A percentile compares a stretch with the other conserved stretches of the same genome.
Conservation (phyloP, 2,113 vertebrate species). For the Mobula hypostoma region DNA sequence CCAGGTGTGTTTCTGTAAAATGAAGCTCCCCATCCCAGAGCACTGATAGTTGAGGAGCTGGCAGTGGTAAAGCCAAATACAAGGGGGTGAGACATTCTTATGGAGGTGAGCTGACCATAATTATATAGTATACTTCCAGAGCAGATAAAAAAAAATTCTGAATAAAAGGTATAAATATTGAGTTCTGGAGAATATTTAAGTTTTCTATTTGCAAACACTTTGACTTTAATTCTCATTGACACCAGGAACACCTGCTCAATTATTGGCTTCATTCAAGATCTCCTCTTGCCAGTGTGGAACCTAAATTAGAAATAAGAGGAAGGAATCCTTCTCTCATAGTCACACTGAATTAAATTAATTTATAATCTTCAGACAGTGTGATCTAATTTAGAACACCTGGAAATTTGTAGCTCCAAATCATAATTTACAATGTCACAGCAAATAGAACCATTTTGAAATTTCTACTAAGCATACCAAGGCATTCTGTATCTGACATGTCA, state of each 20-base stretch:
- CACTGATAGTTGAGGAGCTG: too few relatives aligned
- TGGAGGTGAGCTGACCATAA: not conserved
- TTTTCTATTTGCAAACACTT: slow-evolving; percentile 12
- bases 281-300: not conserved
- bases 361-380: not conserved
- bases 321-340: not conserved
- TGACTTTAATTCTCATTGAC: not conserved
- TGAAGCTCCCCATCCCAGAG: too few relatives aligned
- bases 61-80: too few relatives aligned
- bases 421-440: not conserved
- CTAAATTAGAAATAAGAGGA: not conserved
- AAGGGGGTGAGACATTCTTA: too few relatives aligned
- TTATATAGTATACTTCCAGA: not conserved
- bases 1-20: too few relatives aligned
- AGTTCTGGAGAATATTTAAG: not conserved
- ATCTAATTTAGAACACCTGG: not conserved
- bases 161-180: not conserved
- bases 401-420: not conserved
- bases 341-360: slow-evolving; percentile 24
- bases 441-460: not conserved
- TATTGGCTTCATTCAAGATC: not conserved
- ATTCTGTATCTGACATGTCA: not conserved
- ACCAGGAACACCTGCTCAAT: not conserved
- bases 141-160: not conserved
- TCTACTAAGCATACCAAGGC: not conserved